Evolutionary conservation across 2,888 invertebrate genomes (phyloP).

Genomic region (Platycheirus rosarum): DNA sequence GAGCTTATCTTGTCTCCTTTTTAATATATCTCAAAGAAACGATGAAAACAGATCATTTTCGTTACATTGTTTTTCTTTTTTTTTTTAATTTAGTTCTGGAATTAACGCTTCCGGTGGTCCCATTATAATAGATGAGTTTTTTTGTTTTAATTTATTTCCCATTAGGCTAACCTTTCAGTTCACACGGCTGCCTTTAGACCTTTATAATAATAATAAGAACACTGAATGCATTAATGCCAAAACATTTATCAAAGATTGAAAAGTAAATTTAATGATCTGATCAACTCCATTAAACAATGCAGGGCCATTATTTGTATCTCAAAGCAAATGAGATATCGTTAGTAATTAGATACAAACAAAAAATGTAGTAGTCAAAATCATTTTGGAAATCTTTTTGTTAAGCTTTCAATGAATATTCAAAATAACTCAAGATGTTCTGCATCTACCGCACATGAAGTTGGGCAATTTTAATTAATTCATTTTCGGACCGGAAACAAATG

Average conservation of each 20-base stretch:
- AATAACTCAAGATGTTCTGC: neutral
- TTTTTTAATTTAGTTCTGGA: neutral
- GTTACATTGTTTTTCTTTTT: neutral
- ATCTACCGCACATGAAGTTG: conserved; percentile 3
- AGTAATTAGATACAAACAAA: neutral
- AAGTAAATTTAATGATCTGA: neutral
- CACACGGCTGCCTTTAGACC: neutral
- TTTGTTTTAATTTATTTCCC: neutral
- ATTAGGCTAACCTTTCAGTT: neutral
- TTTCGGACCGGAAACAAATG: neutral
- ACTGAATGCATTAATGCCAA: conserved; percentile 4
- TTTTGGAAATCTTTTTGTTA: neutral
- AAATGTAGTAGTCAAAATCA: neutral
- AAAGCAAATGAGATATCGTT: neutral
- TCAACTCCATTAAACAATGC: neutral
- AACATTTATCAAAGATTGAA: conserved; percentile 3
- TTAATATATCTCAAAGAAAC: no score
- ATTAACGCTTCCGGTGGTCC: conserved; percentile 2
- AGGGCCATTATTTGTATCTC: conserved; percentile 11
- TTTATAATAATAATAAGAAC: neutral
- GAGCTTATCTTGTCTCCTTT: no score
- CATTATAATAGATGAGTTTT: neutral
- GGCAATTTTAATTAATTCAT: conserved; percentile 17
- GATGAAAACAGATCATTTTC: neutral
- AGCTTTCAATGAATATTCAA: neutral